Percentiles rank a stretch among this genome's conserved stretches.
phyloP scores from a whole-genome alignment of 1,140 invertebrate species.

The Microvelia longipes region DNA sequence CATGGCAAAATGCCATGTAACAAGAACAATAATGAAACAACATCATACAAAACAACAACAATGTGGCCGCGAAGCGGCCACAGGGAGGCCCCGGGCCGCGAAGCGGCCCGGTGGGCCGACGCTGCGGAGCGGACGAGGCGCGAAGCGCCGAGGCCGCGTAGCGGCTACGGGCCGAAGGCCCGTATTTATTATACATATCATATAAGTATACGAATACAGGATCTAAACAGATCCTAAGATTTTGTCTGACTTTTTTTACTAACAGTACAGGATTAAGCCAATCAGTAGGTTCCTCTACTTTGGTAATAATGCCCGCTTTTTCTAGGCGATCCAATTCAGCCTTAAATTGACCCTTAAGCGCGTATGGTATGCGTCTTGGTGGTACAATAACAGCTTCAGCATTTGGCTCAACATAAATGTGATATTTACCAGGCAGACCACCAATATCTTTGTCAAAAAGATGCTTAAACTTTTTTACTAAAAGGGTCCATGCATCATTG shows the following conservation, averaged over 20 bases:
- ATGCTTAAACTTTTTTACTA: not conserved
- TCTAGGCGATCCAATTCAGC: not conserved
- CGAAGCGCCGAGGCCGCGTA: no score
- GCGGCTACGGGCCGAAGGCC: no score
- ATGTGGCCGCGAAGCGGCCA: no score
- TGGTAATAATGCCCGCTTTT: not conserved
- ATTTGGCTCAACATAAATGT: not conserved
- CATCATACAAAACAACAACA: no score
- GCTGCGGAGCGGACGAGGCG: no score
- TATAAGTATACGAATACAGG: not conserved
- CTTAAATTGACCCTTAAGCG: not conserved
- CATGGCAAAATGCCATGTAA: no score
- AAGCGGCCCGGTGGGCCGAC: no score
- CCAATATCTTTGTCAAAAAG: not conserved
- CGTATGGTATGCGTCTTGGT: not conserved
- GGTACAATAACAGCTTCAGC: not conserved
- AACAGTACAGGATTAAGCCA: not conserved
- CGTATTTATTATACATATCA: no score
- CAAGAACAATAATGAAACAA: no score
- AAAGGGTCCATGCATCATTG: not conserved
- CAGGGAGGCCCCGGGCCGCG: no score
- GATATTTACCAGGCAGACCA: not conserved
- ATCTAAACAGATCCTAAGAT: not conserved
- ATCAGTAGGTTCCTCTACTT: not conserved
- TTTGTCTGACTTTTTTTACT: not conserved